A percentile compares a stretch with the other conserved stretches of the same genome.
phyloP scores from a whole-genome alignment of 1,140 invertebrate genomes.

The Anthonomus grandis region DNA sequence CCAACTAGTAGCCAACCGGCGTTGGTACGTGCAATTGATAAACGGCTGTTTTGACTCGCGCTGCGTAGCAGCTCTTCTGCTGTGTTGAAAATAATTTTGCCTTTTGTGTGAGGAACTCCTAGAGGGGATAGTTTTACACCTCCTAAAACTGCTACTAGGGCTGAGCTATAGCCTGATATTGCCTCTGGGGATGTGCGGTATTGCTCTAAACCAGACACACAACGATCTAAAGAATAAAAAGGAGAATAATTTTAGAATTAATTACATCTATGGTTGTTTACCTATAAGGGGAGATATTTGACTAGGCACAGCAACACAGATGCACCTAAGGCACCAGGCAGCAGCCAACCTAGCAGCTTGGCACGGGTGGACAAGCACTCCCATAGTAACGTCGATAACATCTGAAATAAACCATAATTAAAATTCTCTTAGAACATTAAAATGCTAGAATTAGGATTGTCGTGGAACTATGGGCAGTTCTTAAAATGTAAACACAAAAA shows the following conservation, averaged over 20 bases:
- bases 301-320: slow-evolving; percentile 89
- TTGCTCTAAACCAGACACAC: slow-evolving; percentile 81
- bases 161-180: slow-evolving; percentile 90
- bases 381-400: slow-evolving; percentile 58
- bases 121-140: slow-evolving; percentile 87
- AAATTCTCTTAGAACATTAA: no score
- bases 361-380: slow-evolving; percentile 89
- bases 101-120: slow-evolving; percentile 93
- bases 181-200: slow-evolving; percentile 90
- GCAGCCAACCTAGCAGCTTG: slow-evolving; percentile 87
- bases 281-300: slow-evolving; percentile 85
- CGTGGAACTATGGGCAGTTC: no score
- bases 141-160: slow-evolving; percentile 88
- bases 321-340: slow-evolving; percentile 90
- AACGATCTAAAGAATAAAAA: slow-evolving; percentile 60
- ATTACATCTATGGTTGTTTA: background rate
- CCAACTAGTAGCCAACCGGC: slow-evolving; percentile 97
- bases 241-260: background rate
- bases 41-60: slow-evolving; percentile 93
- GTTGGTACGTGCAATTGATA: slow-evolving; percentile 92
- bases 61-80: slow-evolving; percentile 95
- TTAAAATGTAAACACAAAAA: no score
- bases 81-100: slow-evolving; percentile 95
- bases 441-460: no score
- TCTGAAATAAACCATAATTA: no score